Base-by-base conservation (phyloP, 2,113 vertebrate genomes). In the Smithornis capensis region DNA sequence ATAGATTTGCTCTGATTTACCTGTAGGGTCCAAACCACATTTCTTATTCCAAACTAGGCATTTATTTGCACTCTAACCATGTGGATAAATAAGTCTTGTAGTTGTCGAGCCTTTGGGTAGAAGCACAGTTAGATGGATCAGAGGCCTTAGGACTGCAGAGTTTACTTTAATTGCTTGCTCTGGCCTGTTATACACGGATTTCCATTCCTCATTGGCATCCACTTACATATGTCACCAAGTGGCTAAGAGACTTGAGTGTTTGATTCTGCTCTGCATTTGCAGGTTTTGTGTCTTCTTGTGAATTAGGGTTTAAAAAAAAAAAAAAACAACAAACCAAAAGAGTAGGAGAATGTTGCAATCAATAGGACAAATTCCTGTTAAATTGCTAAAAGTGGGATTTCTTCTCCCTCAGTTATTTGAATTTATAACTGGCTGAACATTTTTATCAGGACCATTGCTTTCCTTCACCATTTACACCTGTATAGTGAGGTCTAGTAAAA, bases 1-100 rank as follows among this genome's bases (percentile, higher is more conserved):
- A 14, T 33, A 81, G 85, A 19, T 63, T 82, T 69, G 49, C 47
- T 75, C 73, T 74, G 74, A 60, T 96, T 83, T 93, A 94, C 97
- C 92, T 93, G 83, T 68, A 50, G 77, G 93, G 69, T 70, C 65
- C 64, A 93, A 88, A 64, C 8, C 57, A 40, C 67, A 9, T 59
- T 82, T 73, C 71, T 74, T 55, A 50, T 87, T 78, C 44, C 45
- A 80, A 19, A 15, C 19, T 42, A 29, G 38, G 40, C 37, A 49
- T 71, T 74, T 89, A 57, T 84, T 91, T 92, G 53, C 19, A 22
- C 64, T 78, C 60, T 67, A 75, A 44, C 42, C 55, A 17, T 68
- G 75, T 40, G 75, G 47, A 74, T 81, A 95, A 95, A 93, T 62
- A 93, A 86, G 42, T 86, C 53, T 52, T 70, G 44, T 68, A 82